These are phyloP conservation scores for Acromyrmex heyeri DNA, from an alignment of 1,140 invertebrate species.

Conservation along the genomic window DNA sequence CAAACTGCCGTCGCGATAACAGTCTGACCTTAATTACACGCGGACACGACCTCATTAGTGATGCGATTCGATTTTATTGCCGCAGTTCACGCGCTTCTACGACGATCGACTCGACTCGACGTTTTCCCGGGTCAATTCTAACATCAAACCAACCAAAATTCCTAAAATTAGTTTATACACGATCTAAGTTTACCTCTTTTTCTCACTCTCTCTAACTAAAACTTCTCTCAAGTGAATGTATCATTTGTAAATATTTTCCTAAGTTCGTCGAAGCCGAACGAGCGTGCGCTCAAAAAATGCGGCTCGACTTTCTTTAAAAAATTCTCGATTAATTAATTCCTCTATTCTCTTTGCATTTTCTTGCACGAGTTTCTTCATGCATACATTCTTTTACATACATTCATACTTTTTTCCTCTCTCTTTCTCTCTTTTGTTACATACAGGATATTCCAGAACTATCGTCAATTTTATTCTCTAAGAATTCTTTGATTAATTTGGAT, in stretches of 20 bases:
- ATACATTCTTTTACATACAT: slow-evolving; percentile 30
- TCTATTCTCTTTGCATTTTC: slow-evolving; percentile 39
- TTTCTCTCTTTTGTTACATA: slow-evolving; percentile 22
- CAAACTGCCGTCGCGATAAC: slow-evolving; percentile 48
- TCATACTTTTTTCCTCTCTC: slow-evolving; percentile 6
- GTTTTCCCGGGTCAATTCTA: slow-evolving; percentile 54
- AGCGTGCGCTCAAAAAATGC: slow-evolving; percentile 57
- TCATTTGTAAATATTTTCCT: slow-evolving; percentile 62
- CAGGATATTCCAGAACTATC: slow-evolving; percentile 17
- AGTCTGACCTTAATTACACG: slow-evolving; percentile 15
- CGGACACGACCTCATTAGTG: slow-evolving; percentile 42
- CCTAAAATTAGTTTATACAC: slow-evolving; percentile 71
- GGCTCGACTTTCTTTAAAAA: slow-evolving; percentile 62
- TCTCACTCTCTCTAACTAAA: slow-evolving; percentile 56
- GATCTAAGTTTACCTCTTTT: slow-evolving; percentile 54
- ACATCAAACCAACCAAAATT: slow-evolving; percentile 72
- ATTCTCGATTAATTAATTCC: slow-evolving; percentile 55
- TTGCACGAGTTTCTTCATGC: slow-evolving; percentile 16
- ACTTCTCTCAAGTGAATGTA: slow-evolving; percentile 55
- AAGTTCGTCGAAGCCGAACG: slow-evolving; percentile 45
- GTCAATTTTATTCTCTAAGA: not conserved
- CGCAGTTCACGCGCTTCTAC: slow-evolving; percentile 41
- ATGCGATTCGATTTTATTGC: slow-evolving; percentile 69
- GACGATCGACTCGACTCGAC: slow-evolving; percentile 66
- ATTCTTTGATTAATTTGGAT: slow-evolving; percentile 25